phyloP scores from a whole-genome alignment of 2,888 invertebrate species.

The Amaurobius ferox region DNA sequence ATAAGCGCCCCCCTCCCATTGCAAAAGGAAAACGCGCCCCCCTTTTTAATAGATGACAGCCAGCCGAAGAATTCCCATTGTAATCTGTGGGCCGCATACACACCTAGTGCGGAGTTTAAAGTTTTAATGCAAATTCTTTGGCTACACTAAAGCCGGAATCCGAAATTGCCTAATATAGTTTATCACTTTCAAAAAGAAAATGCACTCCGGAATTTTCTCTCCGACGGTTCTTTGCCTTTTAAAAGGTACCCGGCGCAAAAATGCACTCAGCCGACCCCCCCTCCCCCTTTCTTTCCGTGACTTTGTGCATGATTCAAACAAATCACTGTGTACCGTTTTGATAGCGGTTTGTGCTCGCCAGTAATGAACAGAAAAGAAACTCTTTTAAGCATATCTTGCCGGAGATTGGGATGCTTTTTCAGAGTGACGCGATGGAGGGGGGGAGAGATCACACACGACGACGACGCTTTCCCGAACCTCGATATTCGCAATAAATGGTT shows the following conservation, averaged over 20 bases:
- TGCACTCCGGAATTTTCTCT: constrained; percentile 35
- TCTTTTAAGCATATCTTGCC: not conserved
- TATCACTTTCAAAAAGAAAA: constrained; percentile 68
- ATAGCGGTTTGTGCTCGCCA: constrained; percentile 14
- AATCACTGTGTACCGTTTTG: constrained; percentile 36
- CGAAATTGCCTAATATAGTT: constrained; percentile 64
- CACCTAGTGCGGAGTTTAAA: constrained; percentile 49
- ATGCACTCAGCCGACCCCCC: not conserved
- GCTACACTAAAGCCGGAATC: constrained; percentile 43
- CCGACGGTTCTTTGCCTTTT: constrained; percentile 38
- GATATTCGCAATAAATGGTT: not conserved
- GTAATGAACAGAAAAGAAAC: constrained; percentile 36
- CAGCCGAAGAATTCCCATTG: constrained; percentile 61
- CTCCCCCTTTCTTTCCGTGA: constrained; percentile 3
- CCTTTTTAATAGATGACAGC: constrained; percentile 62
- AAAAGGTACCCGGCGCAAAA: constrained; percentile 45
- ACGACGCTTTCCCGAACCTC: not conserved
- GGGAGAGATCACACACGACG: constrained; percentile 4
- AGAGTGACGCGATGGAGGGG: not conserved
- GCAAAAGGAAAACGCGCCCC: constrained; percentile 30
- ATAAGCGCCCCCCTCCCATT: constrained; percentile 20
- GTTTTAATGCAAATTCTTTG: constrained; percentile 71
- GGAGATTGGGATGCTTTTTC: constrained; percentile 15
- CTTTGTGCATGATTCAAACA: constrained; percentile 40
- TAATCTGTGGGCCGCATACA: constrained; percentile 27